phyloP scores from a whole-genome alignment of 2,113 vertebrate species.

The Alligator sinensis region DNA sequence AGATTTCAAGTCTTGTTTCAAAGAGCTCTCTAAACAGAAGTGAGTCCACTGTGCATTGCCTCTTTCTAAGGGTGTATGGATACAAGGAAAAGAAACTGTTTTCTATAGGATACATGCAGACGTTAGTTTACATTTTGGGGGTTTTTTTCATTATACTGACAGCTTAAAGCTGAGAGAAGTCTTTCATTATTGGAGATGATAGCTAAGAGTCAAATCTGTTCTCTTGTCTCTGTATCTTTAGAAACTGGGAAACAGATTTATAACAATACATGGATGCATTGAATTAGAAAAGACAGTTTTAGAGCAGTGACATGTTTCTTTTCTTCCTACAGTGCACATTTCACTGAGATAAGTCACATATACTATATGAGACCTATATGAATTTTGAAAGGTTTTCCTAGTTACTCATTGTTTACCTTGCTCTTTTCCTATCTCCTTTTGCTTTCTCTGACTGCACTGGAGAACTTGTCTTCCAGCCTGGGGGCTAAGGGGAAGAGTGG shows the following conservation, averaged over 20 bases:
- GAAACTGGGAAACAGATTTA: conserved; percentile 74
- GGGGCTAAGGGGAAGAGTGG: not conserved
- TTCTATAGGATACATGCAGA: not conserved
- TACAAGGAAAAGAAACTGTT: not conserved
- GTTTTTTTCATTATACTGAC: conserved; percentile 34
- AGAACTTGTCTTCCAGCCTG: not conserved
- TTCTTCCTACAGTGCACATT: conserved; percentile 63
- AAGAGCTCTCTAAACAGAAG: not conserved
- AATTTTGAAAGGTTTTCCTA: conserved; percentile 33
- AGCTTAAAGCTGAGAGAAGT: conserved; percentile 55
- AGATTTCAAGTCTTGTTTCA: not conserved
- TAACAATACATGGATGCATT: conserved; percentile 79
- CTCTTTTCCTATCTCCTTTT: not conserved
- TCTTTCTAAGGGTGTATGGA: not conserved
- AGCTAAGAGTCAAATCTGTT: conserved; percentile 70
- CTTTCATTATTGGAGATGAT: conserved; percentile 71
- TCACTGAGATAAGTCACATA: conserved; percentile 59
- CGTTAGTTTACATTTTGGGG: conserved; percentile 42
- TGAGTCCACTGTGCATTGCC: not conserved
- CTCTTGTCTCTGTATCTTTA: conserved; percentile 68
- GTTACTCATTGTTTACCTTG: not conserved
- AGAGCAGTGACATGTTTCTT: conserved; percentile 78
- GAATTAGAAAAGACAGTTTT: conserved; percentile 86
- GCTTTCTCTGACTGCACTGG: not conserved
- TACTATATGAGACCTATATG: conserved; percentile 29